A percentile compares a stretch with the other conserved stretches of the same genome.
These are phyloP conservation scores for Chrysochloris asiatica DNA, from an alignment of 2,113 vertebrate genomes.

Conservation along the genomic window DNA sequence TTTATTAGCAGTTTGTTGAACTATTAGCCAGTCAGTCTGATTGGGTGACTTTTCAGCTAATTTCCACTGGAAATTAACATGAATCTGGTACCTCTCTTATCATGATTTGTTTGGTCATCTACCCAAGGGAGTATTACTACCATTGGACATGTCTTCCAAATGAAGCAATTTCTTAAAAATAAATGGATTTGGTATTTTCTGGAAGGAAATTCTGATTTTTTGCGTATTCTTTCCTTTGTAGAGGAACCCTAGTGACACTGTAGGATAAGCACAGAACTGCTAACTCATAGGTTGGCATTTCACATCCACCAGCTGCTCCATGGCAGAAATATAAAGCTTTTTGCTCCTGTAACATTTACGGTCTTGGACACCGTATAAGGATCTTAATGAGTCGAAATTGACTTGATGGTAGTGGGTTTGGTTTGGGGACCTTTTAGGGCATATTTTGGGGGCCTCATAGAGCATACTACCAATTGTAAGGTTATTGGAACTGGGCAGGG, in stretches of 20 bases:
- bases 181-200: constrained; percentile 12
- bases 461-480: background rate
- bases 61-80: background rate
- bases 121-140: background rate
- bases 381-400: too few species aligned
- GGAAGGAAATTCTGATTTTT: constrained; percentile 15
- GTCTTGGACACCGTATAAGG: too few species aligned
- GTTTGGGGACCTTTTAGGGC: too few species aligned
- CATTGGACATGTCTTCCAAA: constrained; percentile 27
- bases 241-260: too few species aligned
- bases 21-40: background rate
- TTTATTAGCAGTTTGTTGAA: background rate
- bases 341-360: too few species aligned
- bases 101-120: background rate
- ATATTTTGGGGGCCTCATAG: too few species aligned
- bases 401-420: too few species aligned
- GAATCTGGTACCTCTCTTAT: background rate
- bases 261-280: too few species aligned
- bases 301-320: too few species aligned
- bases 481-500: background rate
- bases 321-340: too few species aligned
- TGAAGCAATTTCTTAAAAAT: background rate
- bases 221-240: too few species aligned
- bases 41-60: background rate
- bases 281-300: too few species aligned